These are phyloP conservation scores for Zeugodacus cucurbitae DNA, from an alignment of 1,140 invertebrate genomes.

Conservation along the genomic window DNA sequence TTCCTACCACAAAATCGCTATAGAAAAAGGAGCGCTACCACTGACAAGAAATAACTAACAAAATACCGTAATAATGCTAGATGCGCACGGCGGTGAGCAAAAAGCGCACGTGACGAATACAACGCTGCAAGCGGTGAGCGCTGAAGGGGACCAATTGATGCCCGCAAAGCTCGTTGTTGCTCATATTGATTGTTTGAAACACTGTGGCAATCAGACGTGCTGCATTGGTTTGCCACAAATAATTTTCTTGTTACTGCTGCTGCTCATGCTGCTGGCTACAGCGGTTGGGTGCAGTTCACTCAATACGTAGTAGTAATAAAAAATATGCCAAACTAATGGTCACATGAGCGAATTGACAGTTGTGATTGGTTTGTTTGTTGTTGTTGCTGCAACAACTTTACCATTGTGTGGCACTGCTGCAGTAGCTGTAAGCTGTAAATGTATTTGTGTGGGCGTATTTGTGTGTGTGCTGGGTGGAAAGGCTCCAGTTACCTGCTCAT, in stretches of 20 bases:
- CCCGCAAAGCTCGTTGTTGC: not conserved
- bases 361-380: constrained; percentile 19
- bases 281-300: not conserved
- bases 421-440: not conserved
- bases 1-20: too few species aligned
- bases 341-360: constrained; percentile 20
- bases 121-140: not conserved
- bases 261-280: not conserved
- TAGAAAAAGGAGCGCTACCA: too few species aligned
- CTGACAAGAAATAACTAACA: too few species aligned
- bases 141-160: not conserved
- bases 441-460: not conserved
- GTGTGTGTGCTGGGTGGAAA: not conserved
- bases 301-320: not conserved
- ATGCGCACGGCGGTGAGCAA: not conserved
- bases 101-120: not conserved
- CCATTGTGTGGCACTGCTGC: too few species aligned
- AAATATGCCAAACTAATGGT: not conserved
- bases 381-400: not conserved
- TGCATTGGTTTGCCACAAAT: not conserved
- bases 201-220: not conserved
- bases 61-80: not conserved
- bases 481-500: constrained; percentile 13
- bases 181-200: not conserved
- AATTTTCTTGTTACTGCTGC: not conserved